Percentiles rank a stretch among this genome's conserved stretches.
phyloP scores from a whole-genome alignment of 2,113 vertebrate species.

The Eidolon helvum region DNA sequence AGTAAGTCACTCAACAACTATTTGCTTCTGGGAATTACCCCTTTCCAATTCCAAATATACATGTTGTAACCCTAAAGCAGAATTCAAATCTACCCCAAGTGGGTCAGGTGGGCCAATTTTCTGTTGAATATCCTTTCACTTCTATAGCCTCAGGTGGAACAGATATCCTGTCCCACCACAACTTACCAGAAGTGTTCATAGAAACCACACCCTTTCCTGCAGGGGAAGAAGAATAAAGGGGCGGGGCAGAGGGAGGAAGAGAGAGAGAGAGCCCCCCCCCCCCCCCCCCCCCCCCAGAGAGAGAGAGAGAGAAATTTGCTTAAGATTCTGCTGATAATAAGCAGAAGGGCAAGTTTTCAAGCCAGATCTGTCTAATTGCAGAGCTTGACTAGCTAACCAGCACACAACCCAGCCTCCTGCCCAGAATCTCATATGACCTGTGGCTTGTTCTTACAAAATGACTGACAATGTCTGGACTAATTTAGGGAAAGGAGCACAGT shows the following conservation, averaged over 20 bases:
- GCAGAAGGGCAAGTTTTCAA: background rate
- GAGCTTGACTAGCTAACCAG: background rate
- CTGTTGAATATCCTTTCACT: conserved; percentile 22
- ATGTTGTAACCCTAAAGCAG: background rate
- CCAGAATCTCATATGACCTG: background rate
- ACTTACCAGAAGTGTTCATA: conserved; percentile 29
- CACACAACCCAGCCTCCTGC: background rate
- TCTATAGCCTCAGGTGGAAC: conserved; percentile 30
- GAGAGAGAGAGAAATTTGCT: background rate
- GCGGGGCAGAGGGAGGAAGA: too few species aligned
- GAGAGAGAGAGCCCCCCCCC: background rate
- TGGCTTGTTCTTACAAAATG: background rate
- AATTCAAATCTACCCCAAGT: conserved; percentile 37
- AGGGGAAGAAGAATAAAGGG: background rate
- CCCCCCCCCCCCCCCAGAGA: too few species aligned
- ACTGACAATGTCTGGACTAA: background rate
- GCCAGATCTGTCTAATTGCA: background rate
- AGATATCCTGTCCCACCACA: background rate
- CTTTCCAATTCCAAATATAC: conserved; percentile 27
- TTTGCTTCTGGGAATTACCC: background rate
- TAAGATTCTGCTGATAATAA: background rate
- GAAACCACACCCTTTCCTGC: conserved; percentile 46
- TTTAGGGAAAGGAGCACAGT: background rate
- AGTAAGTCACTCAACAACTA: background rate
- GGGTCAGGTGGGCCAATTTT: background rate